These are phyloP conservation scores for Asbolus verrucosus DNA, from an alignment of 1,140 invertebrate genomes.

Conservation along the genomic window DNA sequence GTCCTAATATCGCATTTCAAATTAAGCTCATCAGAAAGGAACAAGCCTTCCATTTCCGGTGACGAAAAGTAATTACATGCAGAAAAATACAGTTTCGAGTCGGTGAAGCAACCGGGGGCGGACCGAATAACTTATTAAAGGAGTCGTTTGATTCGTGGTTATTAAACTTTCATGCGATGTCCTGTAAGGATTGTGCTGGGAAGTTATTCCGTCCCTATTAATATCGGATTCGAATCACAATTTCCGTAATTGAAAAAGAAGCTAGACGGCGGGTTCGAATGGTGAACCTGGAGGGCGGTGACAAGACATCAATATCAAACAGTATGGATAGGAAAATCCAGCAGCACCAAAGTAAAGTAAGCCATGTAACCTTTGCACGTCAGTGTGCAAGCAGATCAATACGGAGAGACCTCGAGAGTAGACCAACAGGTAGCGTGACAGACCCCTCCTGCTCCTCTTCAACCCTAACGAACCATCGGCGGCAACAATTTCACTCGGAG, in stretches of 20 bases:
- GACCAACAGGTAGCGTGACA: conserved; percentile 56
- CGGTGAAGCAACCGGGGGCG: no score
- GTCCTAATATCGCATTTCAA: no score
- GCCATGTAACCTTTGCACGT: conserved; percentile 53
- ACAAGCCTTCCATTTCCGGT: not conserved
- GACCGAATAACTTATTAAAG: not conserved
- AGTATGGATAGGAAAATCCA: conserved; percentile 27
- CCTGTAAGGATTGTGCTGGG: conserved; percentile 3
- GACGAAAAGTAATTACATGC: no score
- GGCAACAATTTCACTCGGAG: conserved; percentile 1
- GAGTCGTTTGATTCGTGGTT: not conserved
- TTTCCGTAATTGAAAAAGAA: conserved; percentile 7
- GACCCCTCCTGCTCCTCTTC: conserved; percentile 21
- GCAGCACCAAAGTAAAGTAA: conserved; percentile 43
- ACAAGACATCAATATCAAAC: conserved; percentile 19
- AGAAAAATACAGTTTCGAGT: no score
- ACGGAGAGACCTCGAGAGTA: conserved; percentile 52
- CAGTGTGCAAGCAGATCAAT: conserved; percentile 50
- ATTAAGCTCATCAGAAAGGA: no score
- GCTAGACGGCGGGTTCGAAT: not conserved
- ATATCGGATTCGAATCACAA: conserved; percentile 6
- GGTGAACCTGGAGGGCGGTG: not conserved
- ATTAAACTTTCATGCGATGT: conserved; percentile 9
- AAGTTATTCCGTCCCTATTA: conserved; percentile 9
- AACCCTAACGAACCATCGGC: conserved; percentile 5